Percentiles rank a stretch among this genome's conserved stretches.
phyloP scores from a whole-genome alignment of 2,113 vertebrate genomes.

The Pachypanchax playfairii region DNA sequence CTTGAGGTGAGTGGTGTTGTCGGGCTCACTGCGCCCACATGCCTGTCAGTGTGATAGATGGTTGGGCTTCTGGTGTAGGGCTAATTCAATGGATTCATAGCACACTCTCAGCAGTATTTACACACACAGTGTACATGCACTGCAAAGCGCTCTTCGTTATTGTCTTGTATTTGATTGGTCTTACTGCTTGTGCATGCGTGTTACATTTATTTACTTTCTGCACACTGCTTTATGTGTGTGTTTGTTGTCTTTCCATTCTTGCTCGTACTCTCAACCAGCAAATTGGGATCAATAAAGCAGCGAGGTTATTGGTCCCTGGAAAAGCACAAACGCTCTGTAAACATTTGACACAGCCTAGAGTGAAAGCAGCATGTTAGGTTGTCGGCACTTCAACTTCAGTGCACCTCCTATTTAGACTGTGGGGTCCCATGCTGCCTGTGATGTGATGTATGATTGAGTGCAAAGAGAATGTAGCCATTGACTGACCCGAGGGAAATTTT shows the following conservation, averaged over 20 bases:
- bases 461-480: conserved; percentile 28
- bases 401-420: conserved; percentile 37
- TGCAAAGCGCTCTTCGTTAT: conserved; percentile 32
- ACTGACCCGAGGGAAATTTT: conserved; percentile 61
- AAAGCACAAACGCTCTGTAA: conserved; percentile 44
- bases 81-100: conserved; percentile 54
- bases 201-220: background rate
- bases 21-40: conserved; percentile 25
- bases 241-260: conserved; percentile 26
- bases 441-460: conserved; percentile 57
- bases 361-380: conserved; percentile 48
- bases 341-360: conserved; percentile 44
- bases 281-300: conserved; percentile 64
- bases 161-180: conserved; percentile 33
- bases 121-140: background rate
- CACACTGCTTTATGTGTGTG: conserved; percentile 8
- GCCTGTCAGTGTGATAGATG: conserved; percentile 67
- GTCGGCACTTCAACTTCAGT: conserved; percentile 43
- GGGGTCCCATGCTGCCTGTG: conserved; percentile 38
- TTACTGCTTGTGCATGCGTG: background rate
- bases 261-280: conserved; percentile 38
- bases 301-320: conserved; percentile 39
- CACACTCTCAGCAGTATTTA: conserved; percentile 18
- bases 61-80: conserved; percentile 49
- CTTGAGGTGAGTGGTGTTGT: conserved; percentile 42